A percentile compares a stretch with the other conserved stretches of the same genome.
phyloP scores from a whole-genome alignment of 2,113 vertebrate genomes.

The Rhabdornis inornatus region DNA sequence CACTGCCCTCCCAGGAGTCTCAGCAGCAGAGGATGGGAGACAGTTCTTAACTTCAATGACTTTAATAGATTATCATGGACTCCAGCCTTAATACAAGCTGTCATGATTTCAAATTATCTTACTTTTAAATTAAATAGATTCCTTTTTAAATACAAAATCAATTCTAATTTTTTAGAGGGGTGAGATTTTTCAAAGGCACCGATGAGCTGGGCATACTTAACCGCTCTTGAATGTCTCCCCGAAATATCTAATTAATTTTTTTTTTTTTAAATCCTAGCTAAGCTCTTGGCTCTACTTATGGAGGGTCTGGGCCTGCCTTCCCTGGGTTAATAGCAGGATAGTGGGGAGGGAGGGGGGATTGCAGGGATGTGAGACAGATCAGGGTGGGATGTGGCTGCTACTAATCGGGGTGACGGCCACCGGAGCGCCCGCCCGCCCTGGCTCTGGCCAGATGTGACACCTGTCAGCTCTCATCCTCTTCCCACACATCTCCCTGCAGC shows the following conservation, averaged over 20 bases:
- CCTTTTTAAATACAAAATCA: slow-evolving; percentile 69
- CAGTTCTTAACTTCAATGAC: slow-evolving; percentile 32
- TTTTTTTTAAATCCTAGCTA: neutral
- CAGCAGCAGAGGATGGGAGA: neutral
- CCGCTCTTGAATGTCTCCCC: neutral
- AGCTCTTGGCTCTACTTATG: neutral
- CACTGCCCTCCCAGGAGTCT: rapidly evolving
- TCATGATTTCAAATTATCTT: slow-evolving; percentile 60
- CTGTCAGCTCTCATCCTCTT: neutral
- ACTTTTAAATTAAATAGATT: slow-evolving; percentile 65
- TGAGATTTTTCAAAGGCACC: slow-evolving; percentile 54
- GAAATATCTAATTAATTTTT: neutral
- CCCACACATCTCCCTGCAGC: neutral
- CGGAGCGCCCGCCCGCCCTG: rapidly evolving
- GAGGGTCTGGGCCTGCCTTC: neutral
- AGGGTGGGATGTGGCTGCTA: neutral
- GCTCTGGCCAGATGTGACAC: neutral
- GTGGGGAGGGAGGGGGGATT: rapidly evolving
- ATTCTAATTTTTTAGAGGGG: slow-evolving; percentile 62
- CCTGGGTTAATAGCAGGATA: neutral
- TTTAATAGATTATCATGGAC: slow-evolving; percentile 62
- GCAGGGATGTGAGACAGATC: neutral
- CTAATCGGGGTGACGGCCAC: neutral
- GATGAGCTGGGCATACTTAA: slow-evolving; percentile 44
- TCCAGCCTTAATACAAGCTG: slow-evolving; percentile 43